Evolutionary conservation across 2,113 vertebrate species (phyloP).

Genomic region (Scomber scombrus): DNA sequence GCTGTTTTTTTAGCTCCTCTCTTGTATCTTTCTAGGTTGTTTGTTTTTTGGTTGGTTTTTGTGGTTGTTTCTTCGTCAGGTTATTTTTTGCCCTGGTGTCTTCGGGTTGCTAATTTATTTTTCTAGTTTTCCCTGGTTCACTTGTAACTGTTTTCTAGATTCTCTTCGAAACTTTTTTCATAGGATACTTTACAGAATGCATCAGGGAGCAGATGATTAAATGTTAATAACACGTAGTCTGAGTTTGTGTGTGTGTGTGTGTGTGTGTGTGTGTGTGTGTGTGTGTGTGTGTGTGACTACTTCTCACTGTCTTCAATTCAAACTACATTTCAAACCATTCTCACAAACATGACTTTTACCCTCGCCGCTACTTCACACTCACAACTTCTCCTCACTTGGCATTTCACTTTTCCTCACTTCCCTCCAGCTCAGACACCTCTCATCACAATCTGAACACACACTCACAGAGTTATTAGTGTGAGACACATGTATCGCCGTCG

Average conservation of each 20-base stretch:
- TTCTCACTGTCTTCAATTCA: neutral
- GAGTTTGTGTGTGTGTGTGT: neutral
- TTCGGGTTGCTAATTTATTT: neutral
- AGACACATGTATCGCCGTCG: neutral
- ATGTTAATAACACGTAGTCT: too few species aligned
- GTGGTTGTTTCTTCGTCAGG: too few species aligned
- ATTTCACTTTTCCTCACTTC: neutral
- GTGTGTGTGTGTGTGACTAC: neutral
- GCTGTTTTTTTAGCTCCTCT: too few species aligned
- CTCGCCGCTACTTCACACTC: too few species aligned
- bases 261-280: neutral
- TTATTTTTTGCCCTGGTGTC: neutral
- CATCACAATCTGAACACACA: neutral
- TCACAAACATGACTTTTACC: constrained; percentile 13
- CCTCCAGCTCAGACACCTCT: neutral
- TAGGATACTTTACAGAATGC: neutral
- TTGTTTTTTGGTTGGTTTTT: neutral
- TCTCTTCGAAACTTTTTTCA: neutral
- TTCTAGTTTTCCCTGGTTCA: neutral
- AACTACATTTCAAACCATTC: neutral
- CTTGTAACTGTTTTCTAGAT: neutral
- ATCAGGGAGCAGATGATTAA: neutral
- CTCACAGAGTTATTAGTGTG: neutral
- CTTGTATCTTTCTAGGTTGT: neutral
- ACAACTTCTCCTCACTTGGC: neutral